Evolutionary conservation across 1,140 invertebrate species (phyloP).

Genomic region (Eumaeus atala): DNA sequence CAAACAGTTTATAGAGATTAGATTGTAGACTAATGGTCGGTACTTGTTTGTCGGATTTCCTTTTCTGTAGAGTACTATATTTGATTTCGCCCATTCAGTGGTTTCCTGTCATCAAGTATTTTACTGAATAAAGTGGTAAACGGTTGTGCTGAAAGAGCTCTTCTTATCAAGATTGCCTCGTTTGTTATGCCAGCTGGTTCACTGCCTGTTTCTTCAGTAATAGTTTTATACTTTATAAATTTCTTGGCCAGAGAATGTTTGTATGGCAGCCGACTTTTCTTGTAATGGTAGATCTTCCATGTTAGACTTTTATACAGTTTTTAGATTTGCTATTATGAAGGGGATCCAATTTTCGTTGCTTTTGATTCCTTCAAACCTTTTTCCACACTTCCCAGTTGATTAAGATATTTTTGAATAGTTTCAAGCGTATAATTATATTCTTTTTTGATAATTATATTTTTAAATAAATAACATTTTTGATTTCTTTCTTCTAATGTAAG

Average conservation of each 20-base stretch:
- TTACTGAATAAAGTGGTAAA: constrained; percentile 11
- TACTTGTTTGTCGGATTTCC: not conserved
- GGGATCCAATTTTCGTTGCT: no score
- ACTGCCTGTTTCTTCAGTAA: constrained; percentile 6
- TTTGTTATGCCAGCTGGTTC: constrained; percentile 14
- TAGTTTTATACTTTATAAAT: no score
- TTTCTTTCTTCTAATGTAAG: no score
- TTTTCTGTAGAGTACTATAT: no score
- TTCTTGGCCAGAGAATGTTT: constrained; percentile 6
- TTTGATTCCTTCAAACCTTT: no score
- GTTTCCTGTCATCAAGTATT: constrained; percentile 13
- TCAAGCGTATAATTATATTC: no score
- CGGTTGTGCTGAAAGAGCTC: not conserved
- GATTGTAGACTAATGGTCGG: constrained; percentile 15
- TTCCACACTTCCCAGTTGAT: no score
- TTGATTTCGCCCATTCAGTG: constrained; percentile 17
- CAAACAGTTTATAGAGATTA: constrained; percentile 6
- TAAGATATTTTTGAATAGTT: no score
- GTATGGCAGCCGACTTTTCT: not conserved
- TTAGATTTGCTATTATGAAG: no score
- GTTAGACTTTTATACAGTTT: no score
- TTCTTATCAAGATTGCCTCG: constrained; percentile 10
- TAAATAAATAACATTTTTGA: no score
- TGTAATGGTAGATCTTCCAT: not conserved
- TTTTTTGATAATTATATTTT: no score